phyloP scores from a whole-genome alignment of 2,113 vertebrate species.

The Axis porcinus region DNA sequence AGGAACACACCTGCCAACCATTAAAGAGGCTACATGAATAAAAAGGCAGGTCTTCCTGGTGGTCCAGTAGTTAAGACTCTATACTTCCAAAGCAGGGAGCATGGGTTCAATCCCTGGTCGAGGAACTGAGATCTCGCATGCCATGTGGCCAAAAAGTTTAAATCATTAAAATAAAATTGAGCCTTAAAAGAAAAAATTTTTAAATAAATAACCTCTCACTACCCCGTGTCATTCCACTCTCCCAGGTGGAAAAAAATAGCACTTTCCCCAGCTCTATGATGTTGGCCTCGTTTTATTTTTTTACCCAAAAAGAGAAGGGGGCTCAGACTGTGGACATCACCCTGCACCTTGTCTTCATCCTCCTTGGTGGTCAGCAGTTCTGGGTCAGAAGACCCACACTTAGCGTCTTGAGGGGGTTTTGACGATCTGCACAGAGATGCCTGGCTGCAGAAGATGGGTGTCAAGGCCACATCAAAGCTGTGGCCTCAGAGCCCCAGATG shows the following conservation, averaged over 20 bases:
- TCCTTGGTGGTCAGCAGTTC: neutral
- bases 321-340: fast-evolving
- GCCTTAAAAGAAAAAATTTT: neutral
- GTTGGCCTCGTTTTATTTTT: neutral
- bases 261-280: neutral
- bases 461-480: neutral
- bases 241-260: neutral
- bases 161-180: neutral
- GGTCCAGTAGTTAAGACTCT: neutral
- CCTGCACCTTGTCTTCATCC: no score
- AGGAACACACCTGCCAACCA: neutral
- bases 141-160: neutral
- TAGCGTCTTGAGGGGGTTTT: fast-evolving
- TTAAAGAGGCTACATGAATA: fast-evolving
- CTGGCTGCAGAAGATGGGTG: neutral
- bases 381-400: fast-evolving
- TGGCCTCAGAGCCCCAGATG: neutral
- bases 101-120: fast-evolving
- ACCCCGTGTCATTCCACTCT: fast-evolving
- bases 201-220: fast-evolving
- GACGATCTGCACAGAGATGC: neutral
- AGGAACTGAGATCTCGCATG: neutral
- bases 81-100: neutral
- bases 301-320: neutral
- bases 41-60: neutral